Evolutionary conservation across 1,140 invertebrate species (phyloP), one percentile per base, ranked within the genome.

Genomic region (Zaprionus lachaisei): DNA sequence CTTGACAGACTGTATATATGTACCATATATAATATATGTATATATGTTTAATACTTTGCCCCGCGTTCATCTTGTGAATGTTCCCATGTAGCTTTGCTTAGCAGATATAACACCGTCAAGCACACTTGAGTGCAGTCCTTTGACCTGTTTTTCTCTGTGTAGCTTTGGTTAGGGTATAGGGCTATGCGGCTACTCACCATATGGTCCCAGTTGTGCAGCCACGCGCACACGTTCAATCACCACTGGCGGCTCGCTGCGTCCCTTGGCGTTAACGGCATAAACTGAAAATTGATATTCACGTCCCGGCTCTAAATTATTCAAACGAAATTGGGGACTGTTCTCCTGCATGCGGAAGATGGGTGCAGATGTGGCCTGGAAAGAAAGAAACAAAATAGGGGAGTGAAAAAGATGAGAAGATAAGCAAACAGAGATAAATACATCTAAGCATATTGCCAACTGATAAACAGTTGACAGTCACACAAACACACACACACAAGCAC

Each of bases 251-350:
- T 95, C 94, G 89, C 96, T 96, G 58, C 94, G 93, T 38, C 96
- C 96, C 79, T 95, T 95, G 38, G 94, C 94, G 91, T 97, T 97
- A 69, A 95, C 94, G 51, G 96, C 95, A 82, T 95, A 96, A 71
- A 96, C 94, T 44, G 94, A 93, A 55, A 96, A 93, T 72, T 95
- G 94, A 92, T 96, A 96, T 85, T 95, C 94, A 78, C 94, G 93
- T 17, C 95, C 95, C 0, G 96, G 95, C 70, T 95, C 94, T 64
- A 96, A 94, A 74, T 94, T 95, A 89, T 95, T 94, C 66, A 96
- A 93, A 66, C 94, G 94, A 91, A 96, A 96, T 72, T 94, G 93
- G 20, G 96, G 96, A 58, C 93, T 92, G 49, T 94, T 94, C 80
- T 95, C 95, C 80, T 95, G 93, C 63, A 95, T 94, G 64, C 94